Percentiles rank a stretch among this genome's conserved stretches.
Conservation (phyloP, 2,888 invertebrate species). For the Stramonita haemastoma region DNA sequence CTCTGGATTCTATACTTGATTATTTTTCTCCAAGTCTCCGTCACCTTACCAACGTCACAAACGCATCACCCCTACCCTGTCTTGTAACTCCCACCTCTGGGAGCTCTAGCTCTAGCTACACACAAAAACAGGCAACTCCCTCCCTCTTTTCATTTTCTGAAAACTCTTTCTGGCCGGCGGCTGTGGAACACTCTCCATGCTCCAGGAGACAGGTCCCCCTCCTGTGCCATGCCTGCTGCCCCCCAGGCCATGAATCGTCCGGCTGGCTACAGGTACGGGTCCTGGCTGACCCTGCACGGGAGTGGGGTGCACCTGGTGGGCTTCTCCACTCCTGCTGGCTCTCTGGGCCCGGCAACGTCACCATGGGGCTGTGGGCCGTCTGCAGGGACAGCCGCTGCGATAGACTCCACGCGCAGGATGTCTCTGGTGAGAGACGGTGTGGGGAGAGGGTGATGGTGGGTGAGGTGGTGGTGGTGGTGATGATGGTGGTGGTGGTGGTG, state of each 20-base stretch:
- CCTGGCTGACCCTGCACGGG: constrained; percentile 37
- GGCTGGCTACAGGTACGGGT: constrained; percentile 35
- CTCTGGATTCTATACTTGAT: too few species aligned
- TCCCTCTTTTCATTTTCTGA: too few species aligned
- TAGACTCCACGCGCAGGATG: not conserved
- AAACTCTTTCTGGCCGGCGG: too few species aligned
- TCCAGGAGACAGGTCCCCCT: not conserved
- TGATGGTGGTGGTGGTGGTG: too few species aligned
- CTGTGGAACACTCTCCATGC: not conserved
- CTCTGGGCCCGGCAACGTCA: not conserved
- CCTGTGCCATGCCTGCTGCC: not conserved
- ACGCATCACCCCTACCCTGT: too few species aligned
- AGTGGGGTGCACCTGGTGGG: constrained; percentile 33
- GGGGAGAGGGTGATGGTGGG: not conserved
- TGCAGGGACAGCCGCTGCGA: not conserved
- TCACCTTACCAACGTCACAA: too few species aligned
- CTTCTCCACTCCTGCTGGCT: constrained; percentile 41
- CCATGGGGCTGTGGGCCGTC: constrained; percentile 33
- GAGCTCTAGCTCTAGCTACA: too few species aligned
- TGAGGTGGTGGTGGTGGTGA: too few species aligned
- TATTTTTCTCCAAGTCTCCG: too few species aligned
- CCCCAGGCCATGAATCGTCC: not conserved
- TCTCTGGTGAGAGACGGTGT: not conserved
- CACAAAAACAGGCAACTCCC: too few species aligned
- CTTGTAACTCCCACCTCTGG: too few species aligned